A percentile compares a stretch with the other conserved stretches of the same genome.
phyloP scores from a whole-genome alignment of 2,797 vertebrate species.

The Discoglossus pictus region DNA sequence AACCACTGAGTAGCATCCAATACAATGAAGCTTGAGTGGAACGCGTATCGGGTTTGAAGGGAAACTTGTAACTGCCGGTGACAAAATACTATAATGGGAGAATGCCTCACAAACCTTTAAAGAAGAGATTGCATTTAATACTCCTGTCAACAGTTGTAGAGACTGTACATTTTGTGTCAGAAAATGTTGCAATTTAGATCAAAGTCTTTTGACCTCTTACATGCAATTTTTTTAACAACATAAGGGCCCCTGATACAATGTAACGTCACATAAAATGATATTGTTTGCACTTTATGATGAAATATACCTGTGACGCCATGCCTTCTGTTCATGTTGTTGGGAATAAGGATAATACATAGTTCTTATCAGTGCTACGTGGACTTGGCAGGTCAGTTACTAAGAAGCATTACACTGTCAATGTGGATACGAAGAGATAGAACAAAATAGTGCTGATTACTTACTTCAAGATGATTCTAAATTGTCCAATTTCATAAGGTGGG shows the following conservation, averaged over 20 bases:
- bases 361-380: conserved; percentile 12
- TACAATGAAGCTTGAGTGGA: neutral
- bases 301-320: neutral
- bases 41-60: too few species aligned
- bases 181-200: neutral
- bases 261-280: neutral
- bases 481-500: conserved; percentile 13
- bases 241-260: neutral
- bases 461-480: conserved; percentile 1
- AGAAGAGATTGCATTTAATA: neutral
- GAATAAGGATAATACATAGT: conserved; percentile 34
- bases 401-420: conserved; percentile 11
- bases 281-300: neutral
- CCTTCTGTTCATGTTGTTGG: neutral
- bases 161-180: neutral
- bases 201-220: neutral
- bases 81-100: neutral
- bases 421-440: neutral
- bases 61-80: neutral
- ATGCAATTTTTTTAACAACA: neutral
- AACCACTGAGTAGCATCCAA: neutral
- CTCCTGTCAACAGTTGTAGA: neutral
- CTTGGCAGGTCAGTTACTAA: conserved; percentile 1
- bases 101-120: neutral
- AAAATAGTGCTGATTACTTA: conserved; percentile 9